phyloP scores from a whole-genome alignment of 1,140 invertebrate species.

The Thrips palmi region DNA sequence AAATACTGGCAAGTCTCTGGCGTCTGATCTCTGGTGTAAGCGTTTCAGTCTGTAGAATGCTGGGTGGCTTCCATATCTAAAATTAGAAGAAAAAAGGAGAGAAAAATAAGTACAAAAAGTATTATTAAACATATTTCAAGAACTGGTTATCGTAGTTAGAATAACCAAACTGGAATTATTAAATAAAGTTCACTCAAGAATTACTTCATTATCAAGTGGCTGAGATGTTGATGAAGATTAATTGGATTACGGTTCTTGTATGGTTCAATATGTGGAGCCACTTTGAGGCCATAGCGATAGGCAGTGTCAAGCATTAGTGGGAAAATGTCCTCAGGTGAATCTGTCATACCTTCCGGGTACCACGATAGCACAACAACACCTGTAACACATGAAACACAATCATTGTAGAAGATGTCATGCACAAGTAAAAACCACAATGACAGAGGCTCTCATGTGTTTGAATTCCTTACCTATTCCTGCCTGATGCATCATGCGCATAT shows the following conservation, averaged over 20 bases:
- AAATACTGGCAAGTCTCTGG: slow-evolving; percentile 28
- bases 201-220: slow-evolving; percentile 23
- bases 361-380: slow-evolving; percentile 27
- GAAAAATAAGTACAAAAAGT: no score
- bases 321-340: slow-evolving; percentile 24
- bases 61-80: slow-evolving; percentile 23
- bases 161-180: background rate
- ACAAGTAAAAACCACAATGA: background rate
- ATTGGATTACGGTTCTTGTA: slow-evolving; percentile 26
- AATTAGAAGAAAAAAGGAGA: slow-evolving; percentile 13
- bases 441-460: no score
- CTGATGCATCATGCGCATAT: slow-evolving; percentile 26
- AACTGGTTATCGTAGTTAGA: no score
- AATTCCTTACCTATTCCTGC: slow-evolving; percentile 22
- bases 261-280: slow-evolving; percentile 27
- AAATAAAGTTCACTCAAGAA: no score
- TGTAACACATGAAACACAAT: no score
- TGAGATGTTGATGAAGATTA: slow-evolving; percentile 25
- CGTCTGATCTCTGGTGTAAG: no score
- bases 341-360: slow-evolving; percentile 23
- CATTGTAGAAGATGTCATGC: background rate
- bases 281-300: slow-evolving; percentile 24
- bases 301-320: slow-evolving; percentile 25
- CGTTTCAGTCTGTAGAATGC: slow-evolving; percentile 30
- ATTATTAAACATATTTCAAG: no score